These are phyloP conservation scores for Cecropterus lyciades DNA, from an alignment of 1,140 invertebrate genomes.

Conservation along the genomic window DNA sequence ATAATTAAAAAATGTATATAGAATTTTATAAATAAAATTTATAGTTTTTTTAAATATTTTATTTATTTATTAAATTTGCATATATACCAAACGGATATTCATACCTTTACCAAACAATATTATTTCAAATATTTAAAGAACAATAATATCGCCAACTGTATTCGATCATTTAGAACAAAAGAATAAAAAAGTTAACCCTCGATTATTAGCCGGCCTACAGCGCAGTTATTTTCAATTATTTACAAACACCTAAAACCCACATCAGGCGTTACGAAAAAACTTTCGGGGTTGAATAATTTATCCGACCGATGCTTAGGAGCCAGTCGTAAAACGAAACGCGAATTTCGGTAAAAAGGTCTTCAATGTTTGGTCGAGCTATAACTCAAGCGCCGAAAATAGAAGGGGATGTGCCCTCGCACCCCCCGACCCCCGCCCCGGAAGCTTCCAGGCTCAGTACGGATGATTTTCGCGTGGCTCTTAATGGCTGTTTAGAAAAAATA, in stretches of 20 bases:
- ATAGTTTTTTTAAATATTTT: too few species aligned
- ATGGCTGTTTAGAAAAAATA: slow-evolving; percentile 70
- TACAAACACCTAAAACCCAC: slow-evolving; percentile 53
- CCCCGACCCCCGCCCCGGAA: slow-evolving; percentile 41
- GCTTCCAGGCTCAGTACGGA: slow-evolving; percentile 57
- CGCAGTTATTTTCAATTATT: slow-evolving; percentile 51
- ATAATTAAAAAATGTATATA: too few species aligned
- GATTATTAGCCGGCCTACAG: slow-evolving; percentile 30
- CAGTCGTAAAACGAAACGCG: slow-evolving; percentile 74
- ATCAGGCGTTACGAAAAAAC: slow-evolving; percentile 59
- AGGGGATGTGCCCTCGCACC: slow-evolving; percentile 58
- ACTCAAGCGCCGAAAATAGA: slow-evolving; percentile 78
- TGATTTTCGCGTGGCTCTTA: slow-evolving; percentile 63
- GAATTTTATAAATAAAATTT: too few species aligned
- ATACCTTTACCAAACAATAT: too few species aligned
- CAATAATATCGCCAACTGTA: not conserved
- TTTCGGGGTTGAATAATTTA: slow-evolving; percentile 74
- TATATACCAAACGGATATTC: too few species aligned
- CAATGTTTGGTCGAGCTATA: slow-evolving; percentile 78
- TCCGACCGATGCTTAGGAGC: slow-evolving; percentile 66
- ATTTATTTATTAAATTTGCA: too few species aligned
- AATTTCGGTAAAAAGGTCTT: slow-evolving; percentile 80
- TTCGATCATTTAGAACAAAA: not conserved
- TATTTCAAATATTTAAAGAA: not conserved
- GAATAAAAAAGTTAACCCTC: slow-evolving; percentile 9